These are phyloP conservation scores for Diarsia dahlii DNA, from an alignment of 2,888 invertebrate genomes.

Conservation along the genomic window DNA sequence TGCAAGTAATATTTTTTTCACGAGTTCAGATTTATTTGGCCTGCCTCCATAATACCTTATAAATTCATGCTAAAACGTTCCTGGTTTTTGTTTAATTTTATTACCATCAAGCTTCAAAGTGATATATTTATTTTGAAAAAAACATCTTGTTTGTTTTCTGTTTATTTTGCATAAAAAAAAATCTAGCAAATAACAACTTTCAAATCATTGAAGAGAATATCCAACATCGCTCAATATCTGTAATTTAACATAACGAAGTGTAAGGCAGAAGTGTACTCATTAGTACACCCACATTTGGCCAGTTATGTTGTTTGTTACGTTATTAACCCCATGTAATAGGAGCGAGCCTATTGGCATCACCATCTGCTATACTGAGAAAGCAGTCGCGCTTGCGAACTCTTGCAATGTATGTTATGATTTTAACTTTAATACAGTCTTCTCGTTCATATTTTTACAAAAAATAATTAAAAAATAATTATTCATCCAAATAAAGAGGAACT, in stretches of 20 bases:
- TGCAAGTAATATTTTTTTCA: conserved; percentile 64
- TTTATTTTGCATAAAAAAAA: background rate
- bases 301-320: no score
- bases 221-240: background rate
- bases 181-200: background rate
- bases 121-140: conserved; percentile 8
- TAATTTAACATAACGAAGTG: no score
- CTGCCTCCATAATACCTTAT: conserved; percentile 54
- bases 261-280: no score
- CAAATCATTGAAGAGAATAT: background rate
- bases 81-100: conserved; percentile 61
- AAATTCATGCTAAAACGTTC: conserved; percentile 62
- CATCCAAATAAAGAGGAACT: background rate
- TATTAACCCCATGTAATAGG: no score
- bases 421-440: no score
- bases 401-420: no score
- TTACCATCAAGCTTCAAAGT: conserved; percentile 22
- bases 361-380: no score
- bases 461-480: background rate
- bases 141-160: background rate
- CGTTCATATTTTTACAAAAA: no score
- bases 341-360: no score
- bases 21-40: conserved; percentile 62
- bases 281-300: no score
- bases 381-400: no score